Conservation (phyloP, 53 echinoderm and acorn worm species). For the Temnopleurus reevesii region DNA sequence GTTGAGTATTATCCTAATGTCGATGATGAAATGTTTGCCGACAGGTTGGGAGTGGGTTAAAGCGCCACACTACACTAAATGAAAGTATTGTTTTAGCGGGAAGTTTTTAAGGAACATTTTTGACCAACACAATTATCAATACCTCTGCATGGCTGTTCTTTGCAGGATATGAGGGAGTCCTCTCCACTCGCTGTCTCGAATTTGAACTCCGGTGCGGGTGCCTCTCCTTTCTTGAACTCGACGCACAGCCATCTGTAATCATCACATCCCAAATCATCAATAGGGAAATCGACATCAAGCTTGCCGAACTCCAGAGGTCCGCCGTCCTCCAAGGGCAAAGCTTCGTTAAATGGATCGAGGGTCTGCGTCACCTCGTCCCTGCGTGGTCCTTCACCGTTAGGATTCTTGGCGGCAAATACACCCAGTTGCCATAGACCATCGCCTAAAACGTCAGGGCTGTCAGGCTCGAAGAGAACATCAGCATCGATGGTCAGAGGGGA, state of each 20-base stretch:
- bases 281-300: slow-evolving; percentile 65
- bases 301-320: slow-evolving; percentile 73
- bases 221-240: slow-evolving; percentile 81
- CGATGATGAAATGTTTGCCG: no score
- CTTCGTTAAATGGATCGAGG: slow-evolving; percentile 66
- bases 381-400: slow-evolving; percentile 64
- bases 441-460: slow-evolving; percentile 69
- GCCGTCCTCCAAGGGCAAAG: slow-evolving; percentile 67
- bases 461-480: slow-evolving; percentile 61
- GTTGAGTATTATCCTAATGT: no score
- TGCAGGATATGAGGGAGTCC: slow-evolving; percentile 79
- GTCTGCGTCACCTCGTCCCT: slow-evolving; percentile 75
- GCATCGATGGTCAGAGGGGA: slow-evolving; percentile 72
- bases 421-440: slow-evolving; percentile 79
- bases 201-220: slow-evolving; percentile 71
- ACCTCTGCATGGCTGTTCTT: slow-evolving; percentile 81
- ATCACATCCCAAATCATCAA: slow-evolving; percentile 78
- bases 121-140: background rate
- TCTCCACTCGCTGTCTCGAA: slow-evolving; percentile 71
- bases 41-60: no score
- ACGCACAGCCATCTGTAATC: slow-evolving; percentile 80
- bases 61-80: background rate
- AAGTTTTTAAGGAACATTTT: background rate
- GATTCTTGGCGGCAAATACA: slow-evolving; percentile 73
- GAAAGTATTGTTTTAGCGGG: background rate